Base-by-base conservation (phyloP, 2,888 invertebrate species). In the Ferrisia virgata region DNA sequence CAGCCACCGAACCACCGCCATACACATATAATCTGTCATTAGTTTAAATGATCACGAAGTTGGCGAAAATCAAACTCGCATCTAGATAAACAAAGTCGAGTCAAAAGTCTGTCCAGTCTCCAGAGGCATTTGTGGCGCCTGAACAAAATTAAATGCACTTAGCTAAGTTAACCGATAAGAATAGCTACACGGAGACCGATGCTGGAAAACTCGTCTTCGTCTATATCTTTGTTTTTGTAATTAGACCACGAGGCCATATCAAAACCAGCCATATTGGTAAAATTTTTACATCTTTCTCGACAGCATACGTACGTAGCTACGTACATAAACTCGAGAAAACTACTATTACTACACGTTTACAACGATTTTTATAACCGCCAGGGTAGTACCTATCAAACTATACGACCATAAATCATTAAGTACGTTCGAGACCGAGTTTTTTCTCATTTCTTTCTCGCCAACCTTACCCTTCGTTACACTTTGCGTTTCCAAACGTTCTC, bases 341-440 rank as follows among this genome's bases (percentile, higher is more conserved):
- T 47, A 47, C 47, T 64, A 64, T 64, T 28, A 64, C 58, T n/a
- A 43, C 43, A 64, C 58, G 58, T 47, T 47, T 47, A 47, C 47
- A 47, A 64, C 58, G 33, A 72, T 72, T 72, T 36, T 72, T 72
- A 72, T 33, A 72, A 28, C 72, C 72, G n/a, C 72, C 25, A 33
- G 72, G 33, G n/a, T 25, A 72, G 72, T 64, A 64, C 58, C 72
- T 31, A 33, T 72, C 33, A 33, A 72, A 33, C 47, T 47, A 72
- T 13, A 72, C 72, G 8, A 11, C 58, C 33, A 72, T 72, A 72
- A 72, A 72, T 72, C 72, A 72, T 72, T 33, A 72, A 22, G 2
- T 28, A 72, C 72, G 72, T 72, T 72, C 72, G 72, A 31, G 33
- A 72, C 6, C 36, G n/a, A 72, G 33, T n/a, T 64, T 28, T 28